Conservation (phyloP, 2,113 vertebrate species). For the Pitta sordida region DNA sequence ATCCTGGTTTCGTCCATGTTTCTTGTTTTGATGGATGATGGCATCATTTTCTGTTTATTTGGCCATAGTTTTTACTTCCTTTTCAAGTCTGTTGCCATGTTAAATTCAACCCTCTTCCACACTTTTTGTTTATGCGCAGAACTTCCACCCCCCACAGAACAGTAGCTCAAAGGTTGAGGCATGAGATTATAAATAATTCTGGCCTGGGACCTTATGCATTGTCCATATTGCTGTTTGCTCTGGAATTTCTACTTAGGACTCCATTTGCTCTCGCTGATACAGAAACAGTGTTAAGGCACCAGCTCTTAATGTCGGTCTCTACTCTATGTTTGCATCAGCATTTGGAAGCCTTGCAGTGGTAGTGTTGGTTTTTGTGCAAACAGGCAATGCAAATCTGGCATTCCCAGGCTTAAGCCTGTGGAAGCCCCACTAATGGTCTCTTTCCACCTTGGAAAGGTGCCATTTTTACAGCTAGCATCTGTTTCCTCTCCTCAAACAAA, state of each 20-base stretch:
- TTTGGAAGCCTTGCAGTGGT: neutral
- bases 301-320: neutral
- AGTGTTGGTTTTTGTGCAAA: neutral
- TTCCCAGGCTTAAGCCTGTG: neutral
- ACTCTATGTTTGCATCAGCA: rapidly evolving
- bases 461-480: conserved; percentile 5
- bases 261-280: neutral
- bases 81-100: neutral
- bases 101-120: neutral
- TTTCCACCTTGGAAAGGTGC: conserved; percentile 33
- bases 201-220: neutral
- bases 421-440: neutral
- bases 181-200: neutral
- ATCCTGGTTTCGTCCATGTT: rapidly evolving
- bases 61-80: neutral
- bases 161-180: neutral
- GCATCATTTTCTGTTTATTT: neutral
- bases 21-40: neutral
- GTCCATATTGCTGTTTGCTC: rapidly evolving
- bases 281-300: neutral
- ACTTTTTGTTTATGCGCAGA: neutral
- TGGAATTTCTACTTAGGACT: neutral
- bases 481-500: neutral
- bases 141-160: neutral
- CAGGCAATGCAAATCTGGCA: neutral